Base-by-base conservation (phyloP, 2,113 vertebrate genomes). In the Psephotus haematonotus region DNA sequence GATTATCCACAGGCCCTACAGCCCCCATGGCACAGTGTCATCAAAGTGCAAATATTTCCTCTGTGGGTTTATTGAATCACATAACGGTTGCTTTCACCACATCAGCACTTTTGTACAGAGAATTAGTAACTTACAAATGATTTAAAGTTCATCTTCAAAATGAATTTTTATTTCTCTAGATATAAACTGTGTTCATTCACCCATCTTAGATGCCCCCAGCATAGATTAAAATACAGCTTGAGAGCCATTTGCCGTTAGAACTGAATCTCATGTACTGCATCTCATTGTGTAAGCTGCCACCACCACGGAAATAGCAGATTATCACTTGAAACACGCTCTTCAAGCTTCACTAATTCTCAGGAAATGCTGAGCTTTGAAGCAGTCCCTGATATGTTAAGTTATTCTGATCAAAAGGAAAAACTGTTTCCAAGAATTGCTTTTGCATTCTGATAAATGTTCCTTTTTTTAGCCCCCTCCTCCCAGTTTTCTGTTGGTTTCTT, bases 311-410 rank as follows among this genome's bases (percentile, higher is more conserved):
- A n/a, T 3, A 81, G 76, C 39, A 87, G 47, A 84, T 91, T 84
- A 72, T 60, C 65, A 44, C 65, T 86, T 84, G 78, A 88, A 93
- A 85, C 27, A 8, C 37, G 18, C n/a, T 70, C 49, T 55, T 90
- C 69, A 57, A 78, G 60, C 50, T 84, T 75, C 81, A 78, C 0
- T 70, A 83, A 79, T 55, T 86, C 52, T 49, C 70, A 76, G 77
- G 52, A 89, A 89, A 69, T 64, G 69, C 81, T 86, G 76, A 53
- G 55, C 63, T 91, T 72, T 89, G 93, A 82, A 92, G 65, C 41
- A 41, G 31, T 41, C 47, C 16, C 22, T 76, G 64, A 33, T 10
- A 35, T 12, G 28, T 35, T 76, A 46, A 29, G n/a, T 52, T 59
- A 23, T 50, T 79, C 80, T 68, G 27, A 91, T 78, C 68, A 86